A percentile compares a stretch with the other conserved stretches of the same genome.
phyloP scores from a whole-genome alignment of 2,888 invertebrate genomes.

The Cyaniris semiargus region DNA sequence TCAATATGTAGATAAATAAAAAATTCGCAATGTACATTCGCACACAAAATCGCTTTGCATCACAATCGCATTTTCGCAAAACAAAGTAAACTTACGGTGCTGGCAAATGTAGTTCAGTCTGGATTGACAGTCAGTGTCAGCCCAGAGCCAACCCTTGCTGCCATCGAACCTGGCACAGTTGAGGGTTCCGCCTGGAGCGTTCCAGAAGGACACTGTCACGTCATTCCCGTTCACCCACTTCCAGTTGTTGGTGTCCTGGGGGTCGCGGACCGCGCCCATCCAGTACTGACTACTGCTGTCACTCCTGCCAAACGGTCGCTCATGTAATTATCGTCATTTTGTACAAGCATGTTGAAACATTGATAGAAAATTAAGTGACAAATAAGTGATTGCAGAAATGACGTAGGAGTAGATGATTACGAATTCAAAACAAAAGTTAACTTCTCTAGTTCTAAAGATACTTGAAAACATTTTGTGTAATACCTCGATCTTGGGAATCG shows the following conservation, averaged over 20 bases:
- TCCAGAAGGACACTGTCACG: slow-evolving; percentile 95
- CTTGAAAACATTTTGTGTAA: too few species aligned
- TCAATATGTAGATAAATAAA: not conserved
- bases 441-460: too few species aligned
- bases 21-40: slow-evolving; percentile 12
- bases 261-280: slow-evolving; percentile 95
- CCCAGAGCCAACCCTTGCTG: slow-evolving; percentile 97
- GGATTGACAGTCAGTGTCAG: slow-evolving; percentile 92
- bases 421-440: too few species aligned
- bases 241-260: slow-evolving; percentile 88
- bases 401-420: not conserved
- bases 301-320: slow-evolving; percentile 76
- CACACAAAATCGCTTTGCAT: slow-evolving; percentile 37
- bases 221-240: slow-evolving; percentile 94
- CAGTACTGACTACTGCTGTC: slow-evolving; percentile 96
- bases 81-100: slow-evolving; percentile 86
- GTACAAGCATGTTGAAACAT: not conserved
- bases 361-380: not conserved
- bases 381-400: not conserved
- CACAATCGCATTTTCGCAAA: slow-evolving; percentile 29
- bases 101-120: slow-evolving; percentile 95
- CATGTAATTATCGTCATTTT: slow-evolving; percentile 24
- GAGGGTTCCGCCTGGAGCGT: slow-evolving; percentile 89
- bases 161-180: slow-evolving; percentile 95
- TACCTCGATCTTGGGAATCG: too few species aligned